These are phyloP conservation scores for Hylaeus anthracinus DNA, from an alignment of 1,140 invertebrate species.

Conservation along the genomic window DNA sequence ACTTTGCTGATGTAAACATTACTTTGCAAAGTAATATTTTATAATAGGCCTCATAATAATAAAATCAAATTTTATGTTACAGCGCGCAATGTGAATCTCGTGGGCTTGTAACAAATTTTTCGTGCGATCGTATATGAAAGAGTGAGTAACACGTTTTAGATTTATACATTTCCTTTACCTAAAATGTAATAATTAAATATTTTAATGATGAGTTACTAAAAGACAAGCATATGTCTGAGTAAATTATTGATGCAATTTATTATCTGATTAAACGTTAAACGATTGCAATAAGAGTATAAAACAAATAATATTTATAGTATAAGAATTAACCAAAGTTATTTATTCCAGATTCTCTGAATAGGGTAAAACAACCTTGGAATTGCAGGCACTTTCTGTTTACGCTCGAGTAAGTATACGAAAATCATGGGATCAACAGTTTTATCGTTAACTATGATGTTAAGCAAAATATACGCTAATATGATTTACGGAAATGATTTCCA, in stretches of 20 bases:
- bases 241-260: slow-evolving; percentile 62
- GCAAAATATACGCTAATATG: slow-evolving; percentile 69
- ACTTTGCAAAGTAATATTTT: not conserved
- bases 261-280: slow-evolving; percentile 46
- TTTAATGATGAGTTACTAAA: slow-evolving; percentile 54
- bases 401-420: not conserved
- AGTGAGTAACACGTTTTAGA: not conserved
- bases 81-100: too few relatives aligned
- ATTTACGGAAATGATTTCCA: slow-evolving; percentile 55
- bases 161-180: not conserved
- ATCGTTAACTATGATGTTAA: slow-evolving; percentile 60
- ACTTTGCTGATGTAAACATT: slow-evolving; percentile 55
- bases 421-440: not conserved
- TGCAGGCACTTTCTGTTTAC: too few relatives aligned
- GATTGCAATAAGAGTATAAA: not conserved
- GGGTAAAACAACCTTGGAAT: too few relatives aligned
- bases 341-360: not conserved
- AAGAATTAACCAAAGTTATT: not conserved
- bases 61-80: slow-evolving; percentile 6
- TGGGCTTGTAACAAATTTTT: too few relatives aligned
- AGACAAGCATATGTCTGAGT: slow-evolving; percentile 73
- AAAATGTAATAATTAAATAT: slow-evolving; percentile 2
- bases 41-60: not conserved
- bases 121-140: not conserved
- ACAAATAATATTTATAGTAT: not conserved